A percentile compares a stretch with the other conserved stretches of the same genome.
Conservation (phyloP, 2,113 vertebrate genomes). For the Dasyornis broadbenti region DNA sequence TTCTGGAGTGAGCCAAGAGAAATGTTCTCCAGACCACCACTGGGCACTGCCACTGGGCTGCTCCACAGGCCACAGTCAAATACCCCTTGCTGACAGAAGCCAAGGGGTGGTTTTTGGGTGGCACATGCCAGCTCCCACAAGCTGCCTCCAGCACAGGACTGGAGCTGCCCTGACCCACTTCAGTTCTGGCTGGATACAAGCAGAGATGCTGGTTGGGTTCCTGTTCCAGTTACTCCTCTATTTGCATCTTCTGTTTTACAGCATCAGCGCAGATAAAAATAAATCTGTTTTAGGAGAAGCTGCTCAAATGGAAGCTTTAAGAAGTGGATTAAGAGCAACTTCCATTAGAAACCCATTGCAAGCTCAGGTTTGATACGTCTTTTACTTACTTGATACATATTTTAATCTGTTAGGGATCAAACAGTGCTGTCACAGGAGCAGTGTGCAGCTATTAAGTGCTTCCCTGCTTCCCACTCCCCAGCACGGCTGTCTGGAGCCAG, state of each 20-base stretch:
- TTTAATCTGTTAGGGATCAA: background rate
- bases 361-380: background rate
- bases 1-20: background rate
- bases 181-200: background rate
- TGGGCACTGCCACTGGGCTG: background rate
- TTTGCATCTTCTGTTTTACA: background rate
- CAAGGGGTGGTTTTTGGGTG: background rate
- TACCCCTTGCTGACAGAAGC: background rate
- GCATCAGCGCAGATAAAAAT: background rate
- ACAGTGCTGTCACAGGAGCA: background rate
- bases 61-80: background rate
- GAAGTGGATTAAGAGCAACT: background rate
- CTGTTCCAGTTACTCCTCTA: background rate
- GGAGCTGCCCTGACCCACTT: background rate
- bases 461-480: background rate
- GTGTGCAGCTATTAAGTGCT: background rate
- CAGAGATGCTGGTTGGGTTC: background rate
- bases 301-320: background rate
- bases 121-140: fast-evolving
- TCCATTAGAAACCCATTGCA: background rate
- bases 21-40: background rate
- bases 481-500: background rate
- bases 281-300: background rate
- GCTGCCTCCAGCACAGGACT: background rate
- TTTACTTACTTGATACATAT: background rate